Percentiles rank a stretch among this genome's conserved stretches.
Evolutionary conservation across 2,113 vertebrate genomes (phyloP).

Genomic region (Romanogobio albipinnatus): DNA sequence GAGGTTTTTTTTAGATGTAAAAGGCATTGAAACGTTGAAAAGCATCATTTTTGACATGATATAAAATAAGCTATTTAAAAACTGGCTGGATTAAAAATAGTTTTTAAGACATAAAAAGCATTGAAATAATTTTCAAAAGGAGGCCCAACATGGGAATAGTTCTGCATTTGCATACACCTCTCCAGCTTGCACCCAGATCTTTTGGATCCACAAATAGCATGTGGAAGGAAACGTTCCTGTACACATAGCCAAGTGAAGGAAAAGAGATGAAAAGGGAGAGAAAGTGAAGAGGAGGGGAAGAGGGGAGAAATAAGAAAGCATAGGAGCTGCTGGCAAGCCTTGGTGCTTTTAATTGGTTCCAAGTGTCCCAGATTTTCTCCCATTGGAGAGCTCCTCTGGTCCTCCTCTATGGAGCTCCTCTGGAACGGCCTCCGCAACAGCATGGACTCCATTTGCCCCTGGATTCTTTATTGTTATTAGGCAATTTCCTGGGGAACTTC

Average conservation of each 20-base stretch:
- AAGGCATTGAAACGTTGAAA: too few species aligned
- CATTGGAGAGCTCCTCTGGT: slow-evolving; percentile 48
- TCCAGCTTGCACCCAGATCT: slow-evolving; percentile 29
- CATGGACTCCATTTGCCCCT: slow-evolving; percentile 51
- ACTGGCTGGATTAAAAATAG: too few species aligned
- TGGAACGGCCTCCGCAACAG: slow-evolving; percentile 41
- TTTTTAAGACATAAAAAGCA: background rate
- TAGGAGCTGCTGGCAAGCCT: slow-evolving; percentile 57
- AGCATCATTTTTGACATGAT: too few species aligned
- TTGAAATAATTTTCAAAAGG: background rate
- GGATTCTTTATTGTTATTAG: slow-evolving; percentile 54
- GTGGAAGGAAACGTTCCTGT: slow-evolving; percentile 56
- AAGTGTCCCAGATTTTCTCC: slow-evolving; percentile 61
- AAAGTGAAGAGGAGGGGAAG: slow-evolving; percentile 31
- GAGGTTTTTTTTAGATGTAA: too few species aligned
- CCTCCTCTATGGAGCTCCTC: slow-evolving; percentile 42
- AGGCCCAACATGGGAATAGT: slow-evolving; percentile 1
- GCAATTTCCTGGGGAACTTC: slow-evolving; percentile 62
- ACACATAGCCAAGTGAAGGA: slow-evolving; percentile 43
- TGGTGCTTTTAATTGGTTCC: slow-evolving; percentile 61
- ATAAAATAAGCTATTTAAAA: too few species aligned
- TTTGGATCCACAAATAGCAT: slow-evolving; percentile 56
- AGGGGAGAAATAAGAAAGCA: slow-evolving; percentile 12
- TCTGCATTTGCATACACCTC: slow-evolving; percentile 48
- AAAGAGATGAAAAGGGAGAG: slow-evolving; percentile 39